Conservation (phyloP, 2,797 vertebrate genomes). For the Cygnus olor region DNA sequence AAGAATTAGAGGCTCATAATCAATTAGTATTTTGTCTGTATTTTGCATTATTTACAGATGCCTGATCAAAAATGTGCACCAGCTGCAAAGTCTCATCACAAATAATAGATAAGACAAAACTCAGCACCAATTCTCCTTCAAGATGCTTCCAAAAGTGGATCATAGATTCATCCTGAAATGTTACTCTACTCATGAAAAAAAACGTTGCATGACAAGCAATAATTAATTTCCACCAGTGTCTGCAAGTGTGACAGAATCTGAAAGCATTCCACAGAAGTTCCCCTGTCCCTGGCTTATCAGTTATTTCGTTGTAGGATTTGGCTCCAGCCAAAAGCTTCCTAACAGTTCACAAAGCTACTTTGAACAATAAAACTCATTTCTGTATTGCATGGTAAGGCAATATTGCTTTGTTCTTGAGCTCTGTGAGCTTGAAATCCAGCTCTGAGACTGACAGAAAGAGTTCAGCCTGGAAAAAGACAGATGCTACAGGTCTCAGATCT, state of each 20-base stretch:
- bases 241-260: neutral
- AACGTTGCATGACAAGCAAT: neutral
- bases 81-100: neutral
- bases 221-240: neutral
- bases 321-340: neutral
- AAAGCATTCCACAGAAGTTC: neutral
- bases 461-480: neutral
- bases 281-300: neutral
- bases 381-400: neutral
- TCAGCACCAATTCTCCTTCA: neutral
- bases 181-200: neutral
- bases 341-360: neutral
- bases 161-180: neutral
- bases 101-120: neutral
- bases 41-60: neutral
- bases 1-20: neutral
- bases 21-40: neutral
- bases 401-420: neutral
- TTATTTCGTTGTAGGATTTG: neutral
- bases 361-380: neutral
- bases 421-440: neutral
- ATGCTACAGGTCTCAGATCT: neutral
- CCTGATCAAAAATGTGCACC: neutral
- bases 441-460: neutral
- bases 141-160: neutral